Conservation (phyloP, 2,888 invertebrate species). For the Synanthedon formicaeformis region DNA sequence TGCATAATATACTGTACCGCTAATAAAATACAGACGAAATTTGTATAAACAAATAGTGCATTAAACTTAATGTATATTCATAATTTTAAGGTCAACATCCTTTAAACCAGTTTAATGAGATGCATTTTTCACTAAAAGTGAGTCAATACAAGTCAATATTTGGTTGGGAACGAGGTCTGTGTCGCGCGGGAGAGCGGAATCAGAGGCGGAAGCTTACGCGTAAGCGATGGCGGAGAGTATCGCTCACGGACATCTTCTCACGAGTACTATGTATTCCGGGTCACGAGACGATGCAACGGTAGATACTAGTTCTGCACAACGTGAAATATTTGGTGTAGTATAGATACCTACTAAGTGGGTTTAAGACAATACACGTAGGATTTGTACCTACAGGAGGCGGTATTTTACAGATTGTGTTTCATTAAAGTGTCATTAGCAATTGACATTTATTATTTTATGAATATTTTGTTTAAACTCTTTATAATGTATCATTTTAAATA, state of each 20-base stretch:
- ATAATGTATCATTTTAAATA: no score
- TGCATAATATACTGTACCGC: slow-evolving; percentile 2
- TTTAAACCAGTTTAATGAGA: slow-evolving; percentile 23
- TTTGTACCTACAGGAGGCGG: no score
- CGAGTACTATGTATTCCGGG: slow-evolving; percentile 33
- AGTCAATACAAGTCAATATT: not conserved
- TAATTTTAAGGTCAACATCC: slow-evolving; percentile 30
- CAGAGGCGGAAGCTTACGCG: not conserved
- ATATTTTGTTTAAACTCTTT: no score
- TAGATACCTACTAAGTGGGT: slow-evolving; percentile 1
- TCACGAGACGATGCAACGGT: slow-evolving; percentile 48
- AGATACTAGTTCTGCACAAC: slow-evolving; percentile 25
- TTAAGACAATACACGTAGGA: not conserved
- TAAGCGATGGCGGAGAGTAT: slow-evolving; percentile 11
- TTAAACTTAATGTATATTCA: slow-evolving; percentile 15
- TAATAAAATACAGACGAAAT: slow-evolving; percentile 4
- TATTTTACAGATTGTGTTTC: no score
- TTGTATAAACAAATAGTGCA: slow-evolving; percentile 10
- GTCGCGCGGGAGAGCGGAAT: slow-evolving; percentile 3
- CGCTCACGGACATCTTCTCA: slow-evolving; percentile 36
- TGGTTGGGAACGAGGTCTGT: not conserved
- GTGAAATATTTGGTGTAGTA: not conserved
- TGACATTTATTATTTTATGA: no score
- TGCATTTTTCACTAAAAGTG: not conserved
- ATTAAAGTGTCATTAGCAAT: no score